Percentiles rank a stretch among this genome's conserved stretches.
Evolutionary conservation across 1,140 invertebrate species (phyloP).

Genomic region (Drosophila micromelanica): DNA sequence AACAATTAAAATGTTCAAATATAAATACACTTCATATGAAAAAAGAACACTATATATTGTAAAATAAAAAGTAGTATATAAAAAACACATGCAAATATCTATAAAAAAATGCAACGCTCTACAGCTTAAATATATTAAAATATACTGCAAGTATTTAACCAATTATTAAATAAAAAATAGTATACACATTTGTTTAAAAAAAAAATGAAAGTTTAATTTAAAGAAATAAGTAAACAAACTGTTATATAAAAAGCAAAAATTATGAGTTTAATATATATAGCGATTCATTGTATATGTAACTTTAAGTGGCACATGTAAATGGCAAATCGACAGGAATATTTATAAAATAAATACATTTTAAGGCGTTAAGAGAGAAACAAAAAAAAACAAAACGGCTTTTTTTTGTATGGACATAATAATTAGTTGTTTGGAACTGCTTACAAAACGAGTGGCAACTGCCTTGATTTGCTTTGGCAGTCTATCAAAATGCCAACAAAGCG

Average conservation of each 20-base stretch:
- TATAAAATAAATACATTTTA: constrained; percentile 72
- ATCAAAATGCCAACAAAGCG: constrained; percentile 41
- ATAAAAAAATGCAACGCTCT: constrained; percentile 25
- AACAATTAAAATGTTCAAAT: constrained; percentile 46
- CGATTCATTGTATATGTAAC: constrained; percentile 32
- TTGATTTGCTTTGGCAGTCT: constrained; percentile 29
- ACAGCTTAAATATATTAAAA: constrained; percentile 40
- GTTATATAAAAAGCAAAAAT: constrained; percentile 35
- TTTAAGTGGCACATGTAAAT: constrained; percentile 70
- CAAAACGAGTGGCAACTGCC: constrained; percentile 24
- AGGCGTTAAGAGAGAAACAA: constrained; percentile 49
- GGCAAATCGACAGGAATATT: constrained; percentile 73
- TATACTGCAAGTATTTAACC: constrained; percentile 36
- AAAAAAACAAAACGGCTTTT: neutral
- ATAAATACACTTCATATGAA: constrained; percentile 10
- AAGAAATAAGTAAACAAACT: constrained; percentile 10
- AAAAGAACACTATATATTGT: constrained; percentile 19
- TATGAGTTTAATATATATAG: constrained; percentile 41
- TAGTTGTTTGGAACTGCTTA: constrained; percentile 19
- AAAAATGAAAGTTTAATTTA: constrained; percentile 48
- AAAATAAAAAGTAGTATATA: constrained; percentile 26
- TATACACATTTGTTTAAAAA: constrained; percentile 42
- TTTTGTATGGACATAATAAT: constrained; percentile 5
- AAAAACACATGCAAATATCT: constrained; percentile 19
- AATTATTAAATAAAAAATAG: constrained; percentile 35